Conservation (phyloP, 1,140 invertebrate species). For the Leptopilina clavipes region DNA sequence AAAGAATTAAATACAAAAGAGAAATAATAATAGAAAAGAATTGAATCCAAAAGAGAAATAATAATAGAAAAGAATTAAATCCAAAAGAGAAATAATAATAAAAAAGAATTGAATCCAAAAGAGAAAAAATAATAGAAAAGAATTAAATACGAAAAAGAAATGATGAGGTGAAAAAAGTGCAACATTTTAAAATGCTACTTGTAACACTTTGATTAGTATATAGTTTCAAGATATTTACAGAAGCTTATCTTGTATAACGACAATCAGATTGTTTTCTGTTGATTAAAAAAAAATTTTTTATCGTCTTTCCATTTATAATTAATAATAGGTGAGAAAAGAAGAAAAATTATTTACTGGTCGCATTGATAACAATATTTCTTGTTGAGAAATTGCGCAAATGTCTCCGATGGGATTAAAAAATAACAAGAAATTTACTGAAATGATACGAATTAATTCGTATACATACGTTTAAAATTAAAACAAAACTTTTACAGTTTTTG, state of each 20-base stretch:
- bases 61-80: too few relatives aligned
- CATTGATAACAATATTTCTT: not conserved
- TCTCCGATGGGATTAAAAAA: slow-evolving; percentile 51
- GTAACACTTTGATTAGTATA: not conserved
- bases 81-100: too few relatives aligned
- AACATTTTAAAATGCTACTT: not conserved
- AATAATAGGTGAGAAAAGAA: not conserved
- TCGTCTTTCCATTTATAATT: not conserved
- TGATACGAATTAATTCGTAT: too few relatives aligned
- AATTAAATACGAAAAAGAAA: not conserved
- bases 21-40: too few relatives aligned
- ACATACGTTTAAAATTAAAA: too few relatives aligned
- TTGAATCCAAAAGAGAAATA: too few relatives aligned
- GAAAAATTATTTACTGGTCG: not conserved
- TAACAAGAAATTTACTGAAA: too few relatives aligned
- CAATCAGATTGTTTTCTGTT: not conserved
- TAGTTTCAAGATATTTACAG: slow-evolving; percentile 21
- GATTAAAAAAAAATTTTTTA: not conserved
- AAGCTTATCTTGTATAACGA: slow-evolving; percentile 37
- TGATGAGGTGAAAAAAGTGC: not conserved
- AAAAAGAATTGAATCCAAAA: too few relatives aligned
- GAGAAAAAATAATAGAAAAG: too few relatives aligned
- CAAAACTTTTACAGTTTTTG: too few relatives aligned
- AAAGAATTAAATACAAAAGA: too few relatives aligned
- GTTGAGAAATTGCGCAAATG: slow-evolving; percentile 1